A percentile compares a stretch with the other conserved stretches of the same genome.
Conservation (phyloP, 2,888 invertebrate species). For the Andrena camellia region DNA sequence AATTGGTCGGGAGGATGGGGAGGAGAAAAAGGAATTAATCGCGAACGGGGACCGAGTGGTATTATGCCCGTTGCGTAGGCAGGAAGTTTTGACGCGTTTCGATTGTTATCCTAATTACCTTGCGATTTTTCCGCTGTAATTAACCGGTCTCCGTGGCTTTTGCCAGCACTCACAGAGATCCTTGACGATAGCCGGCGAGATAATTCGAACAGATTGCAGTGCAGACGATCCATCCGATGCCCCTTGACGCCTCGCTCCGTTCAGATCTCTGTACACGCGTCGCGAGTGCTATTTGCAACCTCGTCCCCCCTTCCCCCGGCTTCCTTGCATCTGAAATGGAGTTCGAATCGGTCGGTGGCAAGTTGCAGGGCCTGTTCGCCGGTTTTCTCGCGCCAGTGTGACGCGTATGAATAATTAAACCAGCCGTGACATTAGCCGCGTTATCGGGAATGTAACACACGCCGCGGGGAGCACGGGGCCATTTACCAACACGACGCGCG, state of each 20-base stretch:
- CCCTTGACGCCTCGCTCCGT: background rate
- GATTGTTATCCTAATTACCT: conserved; percentile 60
- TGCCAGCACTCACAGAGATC: conserved; percentile 11
- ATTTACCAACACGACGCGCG: background rate
- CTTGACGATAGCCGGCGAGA: conserved; percentile 31
- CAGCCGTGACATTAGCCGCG: conserved; percentile 29
- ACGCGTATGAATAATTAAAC: conserved; percentile 34
- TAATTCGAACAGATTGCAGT: conserved; percentile 5
- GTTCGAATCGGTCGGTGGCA: background rate
- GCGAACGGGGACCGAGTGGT: background rate
- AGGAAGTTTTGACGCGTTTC: conserved; percentile 56
- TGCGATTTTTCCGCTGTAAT: conserved; percentile 43
- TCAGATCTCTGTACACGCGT: background rate
- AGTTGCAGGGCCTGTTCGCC: background rate
- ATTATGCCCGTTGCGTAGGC: conserved; percentile 8
- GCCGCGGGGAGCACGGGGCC: background rate
- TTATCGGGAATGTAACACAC: conserved; percentile 41
- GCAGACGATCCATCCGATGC: conserved; percentile 1
- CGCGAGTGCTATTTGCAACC: background rate
- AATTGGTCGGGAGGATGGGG: background rate
- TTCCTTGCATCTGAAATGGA: background rate
- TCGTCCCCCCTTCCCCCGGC: background rate
- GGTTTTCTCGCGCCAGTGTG: background rate
- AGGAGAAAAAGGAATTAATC: conserved; percentile 16
- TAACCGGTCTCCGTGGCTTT: conserved; percentile 24